Evolutionary conservation across 2,888 invertebrate species (phyloP).

Genomic region (Trichopria drosophilae): DNA sequence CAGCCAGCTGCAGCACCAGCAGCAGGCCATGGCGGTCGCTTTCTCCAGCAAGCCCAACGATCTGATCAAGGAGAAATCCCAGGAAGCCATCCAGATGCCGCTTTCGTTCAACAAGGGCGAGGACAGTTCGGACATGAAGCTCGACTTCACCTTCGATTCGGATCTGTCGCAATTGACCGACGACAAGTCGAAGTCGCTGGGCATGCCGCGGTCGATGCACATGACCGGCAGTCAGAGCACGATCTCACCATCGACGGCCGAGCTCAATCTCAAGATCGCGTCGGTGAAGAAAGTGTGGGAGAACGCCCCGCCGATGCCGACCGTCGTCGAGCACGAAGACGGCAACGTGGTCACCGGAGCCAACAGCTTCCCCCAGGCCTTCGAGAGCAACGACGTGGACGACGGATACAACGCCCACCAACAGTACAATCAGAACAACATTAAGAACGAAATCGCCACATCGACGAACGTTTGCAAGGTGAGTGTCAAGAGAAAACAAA

Average conservation of each 20-base stretch:
- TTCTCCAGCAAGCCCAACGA: slow-evolving; percentile 61
- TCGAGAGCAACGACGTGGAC: slow-evolving; percentile 60
- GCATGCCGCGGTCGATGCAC: slow-evolving; percentile 67
- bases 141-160: slow-evolving; percentile 88
- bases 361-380: slow-evolving; percentile 55
- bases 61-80: slow-evolving; percentile 58
- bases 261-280: slow-evolving; percentile 90
- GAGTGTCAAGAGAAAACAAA: too few relatives aligned
- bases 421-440: slow-evolving; percentile 60
- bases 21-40: slow-evolving; percentile 55
- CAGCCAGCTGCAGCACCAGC: slow-evolving; percentile 59
- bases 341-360: slow-evolving; percentile 59
- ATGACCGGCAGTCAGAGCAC: slow-evolving; percentile 69
- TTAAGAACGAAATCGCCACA: slow-evolving; percentile 61
- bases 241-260: slow-evolving; percentile 81
- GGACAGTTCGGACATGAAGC: slow-evolving; percentile 84
- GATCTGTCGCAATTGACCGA: slow-evolving; percentile 76
- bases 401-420: slow-evolving; percentile 63
- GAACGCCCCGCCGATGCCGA: slow-evolving; percentile 67
- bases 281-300: slow-evolving; percentile 91
- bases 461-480: slow-evolving; percentile 77
- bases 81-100: slow-evolving; percentile 64
- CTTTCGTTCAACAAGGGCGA: slow-evolving; percentile 73
- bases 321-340: slow-evolving; percentile 66
- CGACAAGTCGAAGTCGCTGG: slow-evolving; percentile 66